Evolutionary conservation across 1,140 invertebrate species (phyloP).

Genomic region (Ctenoplectra terminalis): DNA sequence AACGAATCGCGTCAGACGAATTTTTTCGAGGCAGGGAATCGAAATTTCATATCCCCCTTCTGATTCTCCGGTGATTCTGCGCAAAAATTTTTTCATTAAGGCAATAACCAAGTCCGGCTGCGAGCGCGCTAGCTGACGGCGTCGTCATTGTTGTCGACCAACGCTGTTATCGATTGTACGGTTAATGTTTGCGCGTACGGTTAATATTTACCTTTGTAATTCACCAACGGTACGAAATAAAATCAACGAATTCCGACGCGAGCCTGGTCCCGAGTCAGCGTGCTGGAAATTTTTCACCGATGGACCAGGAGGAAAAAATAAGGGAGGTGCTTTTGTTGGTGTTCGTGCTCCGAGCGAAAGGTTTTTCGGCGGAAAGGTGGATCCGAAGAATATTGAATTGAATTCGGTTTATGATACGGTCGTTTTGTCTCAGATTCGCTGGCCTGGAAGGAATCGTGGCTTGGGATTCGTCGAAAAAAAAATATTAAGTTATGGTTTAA

Average conservation of each 20-base stretch:
- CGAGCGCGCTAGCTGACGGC: not conserved
- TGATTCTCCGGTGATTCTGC: not conserved
- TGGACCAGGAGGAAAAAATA: not conserved
- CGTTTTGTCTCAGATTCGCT: not conserved
- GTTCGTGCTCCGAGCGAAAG: not conserved
- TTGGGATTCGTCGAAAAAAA: not conserved
- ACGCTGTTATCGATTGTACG: not conserved
- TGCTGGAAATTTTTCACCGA: not conserved
- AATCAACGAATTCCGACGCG: constrained; percentile 15
- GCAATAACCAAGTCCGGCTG: not conserved
- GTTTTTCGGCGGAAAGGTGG: not conserved
- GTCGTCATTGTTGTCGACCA: not conserved
- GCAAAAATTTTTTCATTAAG: constrained; percentile 1
- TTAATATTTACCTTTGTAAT: constrained; percentile 26
- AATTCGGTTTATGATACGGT: not conserved
- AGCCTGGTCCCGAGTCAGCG: not conserved
- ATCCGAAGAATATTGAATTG: not conserved
- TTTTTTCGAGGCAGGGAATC: not conserved
- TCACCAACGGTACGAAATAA: not conserved
- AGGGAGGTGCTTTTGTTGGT: too few relatives aligned
- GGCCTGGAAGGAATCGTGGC: not conserved
- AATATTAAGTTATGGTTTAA: not conserved
- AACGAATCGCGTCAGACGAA: constrained; percentile 6
- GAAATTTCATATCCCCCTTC: not conserved
- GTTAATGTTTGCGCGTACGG: not conserved